These are phyloP conservation scores for Nestor notabilis DNA, from an alignment of 2,113 vertebrate species.

Conservation along the genomic window DNA sequence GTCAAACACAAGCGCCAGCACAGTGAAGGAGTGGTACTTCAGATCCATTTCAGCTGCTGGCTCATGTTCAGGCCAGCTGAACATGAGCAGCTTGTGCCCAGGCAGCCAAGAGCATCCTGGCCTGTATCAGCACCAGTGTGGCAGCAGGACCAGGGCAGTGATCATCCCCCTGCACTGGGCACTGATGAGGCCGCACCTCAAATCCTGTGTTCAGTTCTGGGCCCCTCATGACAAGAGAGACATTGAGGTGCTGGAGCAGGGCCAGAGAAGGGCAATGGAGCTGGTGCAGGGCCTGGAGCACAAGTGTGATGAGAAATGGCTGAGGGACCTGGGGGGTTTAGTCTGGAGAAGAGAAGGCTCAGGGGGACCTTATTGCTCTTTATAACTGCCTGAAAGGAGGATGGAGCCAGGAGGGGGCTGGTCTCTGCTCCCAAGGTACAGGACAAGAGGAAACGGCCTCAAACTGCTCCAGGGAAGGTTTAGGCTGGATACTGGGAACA, in stretches of 20 bases:
- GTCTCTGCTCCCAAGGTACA: not conserved
- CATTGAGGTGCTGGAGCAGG: too few species aligned
- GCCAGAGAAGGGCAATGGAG: not conserved
- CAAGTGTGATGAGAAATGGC: not conserved
- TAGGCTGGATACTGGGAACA: not conserved
- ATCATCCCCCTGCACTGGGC: not conserved
- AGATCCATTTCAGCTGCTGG: not conserved
- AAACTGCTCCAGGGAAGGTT: not conserved
- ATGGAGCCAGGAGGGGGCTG: not conserved
- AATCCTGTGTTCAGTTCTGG: not conserved
- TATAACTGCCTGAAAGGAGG: not conserved
- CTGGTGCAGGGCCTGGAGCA: not conserved
- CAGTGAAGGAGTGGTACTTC: not conserved
- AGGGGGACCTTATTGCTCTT: not conserved
- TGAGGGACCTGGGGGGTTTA: not conserved
- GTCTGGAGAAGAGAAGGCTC: not conserved
- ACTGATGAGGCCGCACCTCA: not conserved
- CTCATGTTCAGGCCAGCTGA: not conserved
- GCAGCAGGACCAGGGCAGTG: not conserved
- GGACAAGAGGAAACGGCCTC: not conserved
- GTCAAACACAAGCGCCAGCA: not conserved
- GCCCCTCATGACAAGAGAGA: not conserved
- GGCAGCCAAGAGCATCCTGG: not conserved
- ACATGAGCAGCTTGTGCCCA: not conserved
- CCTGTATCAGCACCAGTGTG: not conserved